Evolutionary conservation across 2,113 vertebrate species (phyloP).

Genomic region (Dipodomys merriami): DNA sequence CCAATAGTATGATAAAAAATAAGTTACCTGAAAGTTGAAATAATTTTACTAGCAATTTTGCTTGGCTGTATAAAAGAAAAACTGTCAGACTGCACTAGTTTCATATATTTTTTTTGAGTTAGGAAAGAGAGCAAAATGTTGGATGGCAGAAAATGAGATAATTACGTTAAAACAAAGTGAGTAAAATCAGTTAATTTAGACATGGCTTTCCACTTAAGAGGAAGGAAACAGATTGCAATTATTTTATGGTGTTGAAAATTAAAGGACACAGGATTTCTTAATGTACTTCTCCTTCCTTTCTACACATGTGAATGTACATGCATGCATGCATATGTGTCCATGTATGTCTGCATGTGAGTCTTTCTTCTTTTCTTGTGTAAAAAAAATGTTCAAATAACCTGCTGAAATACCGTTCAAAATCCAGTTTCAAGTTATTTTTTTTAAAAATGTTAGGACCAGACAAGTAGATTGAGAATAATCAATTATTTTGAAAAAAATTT

Average conservation of each 20-base stretch:
- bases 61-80: neutral
- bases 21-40: neutral
- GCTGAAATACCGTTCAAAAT: slow-evolving; percentile 46
- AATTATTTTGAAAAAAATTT: slow-evolving; percentile 58
- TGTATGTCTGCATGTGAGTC: neutral
- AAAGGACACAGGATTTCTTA: neutral
- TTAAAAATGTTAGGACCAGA: slow-evolving; percentile 35
- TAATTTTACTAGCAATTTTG: neutral
- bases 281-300: neutral
- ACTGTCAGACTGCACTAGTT: neutral
- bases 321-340: neutral
- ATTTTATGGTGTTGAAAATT: neutral
- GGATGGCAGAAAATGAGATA: neutral
- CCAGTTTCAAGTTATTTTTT: slow-evolving; percentile 16
- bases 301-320: fast-evolving
- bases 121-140: neutral
- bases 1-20: neutral
- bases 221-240: neutral
- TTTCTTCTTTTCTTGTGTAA: neutral
- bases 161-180: neutral
- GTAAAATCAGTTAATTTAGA: slow-evolving; percentile 22
- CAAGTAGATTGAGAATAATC: slow-evolving; percentile 46
- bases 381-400: slow-evolving; percentile 14
- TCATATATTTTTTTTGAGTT: neutral
- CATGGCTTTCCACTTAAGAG: neutral